Conservation (phyloP, 1,140 invertebrate species). For the Trinorchestia longiramus region DNA sequence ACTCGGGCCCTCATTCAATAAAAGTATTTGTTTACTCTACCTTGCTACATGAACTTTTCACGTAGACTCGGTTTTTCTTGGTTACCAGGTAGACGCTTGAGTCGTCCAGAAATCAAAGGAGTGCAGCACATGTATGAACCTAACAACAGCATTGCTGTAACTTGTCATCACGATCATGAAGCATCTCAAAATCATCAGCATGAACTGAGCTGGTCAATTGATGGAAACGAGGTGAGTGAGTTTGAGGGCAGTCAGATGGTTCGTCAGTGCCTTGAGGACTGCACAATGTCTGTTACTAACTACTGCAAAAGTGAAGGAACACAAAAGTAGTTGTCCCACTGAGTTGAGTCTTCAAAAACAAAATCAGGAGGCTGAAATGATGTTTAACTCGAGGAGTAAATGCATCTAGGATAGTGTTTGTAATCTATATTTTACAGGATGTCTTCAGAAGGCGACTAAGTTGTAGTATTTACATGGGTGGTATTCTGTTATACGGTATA, state of each 20-base stretch:
- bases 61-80: not conserved
- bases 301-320: no score
- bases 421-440: no score
- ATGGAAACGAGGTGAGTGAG: not conserved
- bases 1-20: not conserved
- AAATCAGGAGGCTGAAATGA: no score
- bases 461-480: no score
- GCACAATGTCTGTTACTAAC: no score
- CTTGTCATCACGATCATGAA: not conserved
- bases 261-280: no score
- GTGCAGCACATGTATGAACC: not conserved
- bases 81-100: not conserved
- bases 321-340: no score
- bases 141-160: not conserved
- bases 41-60: not conserved
- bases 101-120: not conserved
- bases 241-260: not conserved
- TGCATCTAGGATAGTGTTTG: no score
- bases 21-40: not conserved
- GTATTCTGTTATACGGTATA: no score
- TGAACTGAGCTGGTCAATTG: not conserved
- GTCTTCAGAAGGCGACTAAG: no score
- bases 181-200: not conserved
- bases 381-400: no score
- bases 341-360: no score